A percentile compares a stretch with the other conserved stretches of the same genome.
Evolutionary conservation across 2,888 invertebrate genomes (phyloP).

Genomic region (Petrophora chlorosata): DNA sequence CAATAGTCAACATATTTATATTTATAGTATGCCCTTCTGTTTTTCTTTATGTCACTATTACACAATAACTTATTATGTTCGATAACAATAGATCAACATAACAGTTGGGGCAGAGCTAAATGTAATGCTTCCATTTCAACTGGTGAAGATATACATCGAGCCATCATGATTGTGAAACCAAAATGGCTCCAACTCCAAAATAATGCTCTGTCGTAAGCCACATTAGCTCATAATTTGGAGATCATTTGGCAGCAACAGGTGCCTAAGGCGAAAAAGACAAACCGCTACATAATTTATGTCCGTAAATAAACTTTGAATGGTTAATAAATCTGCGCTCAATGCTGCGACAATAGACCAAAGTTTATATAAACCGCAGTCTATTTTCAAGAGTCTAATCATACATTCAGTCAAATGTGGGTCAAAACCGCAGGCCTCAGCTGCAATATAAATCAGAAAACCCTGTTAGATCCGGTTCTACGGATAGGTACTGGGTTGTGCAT

Average conservation of each 20-base stretch:
- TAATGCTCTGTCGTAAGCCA: conserved; percentile 12
- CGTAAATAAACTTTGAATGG: neutral
- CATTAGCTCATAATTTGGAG: conserved; percentile 3
- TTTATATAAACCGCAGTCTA: conserved; percentile 10
- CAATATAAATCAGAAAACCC: conserved; percentile 22
- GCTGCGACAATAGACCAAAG: conserved; percentile 8
- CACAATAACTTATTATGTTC: conserved; percentile 1
- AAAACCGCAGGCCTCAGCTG: conserved; percentile 29
- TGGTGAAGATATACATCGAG: conserved; percentile 7
- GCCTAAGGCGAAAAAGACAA: neutral
- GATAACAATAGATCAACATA: conserved; percentile 4
- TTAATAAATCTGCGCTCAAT: conserved; percentile 4
- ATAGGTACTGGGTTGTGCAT: conserved; percentile 12
- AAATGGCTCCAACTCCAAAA: conserved; percentile 3
- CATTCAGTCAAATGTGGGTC: conserved; percentile 32
- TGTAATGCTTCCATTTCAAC: neutral
- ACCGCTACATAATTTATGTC: neutral
- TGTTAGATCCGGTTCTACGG: conserved; percentile 22
- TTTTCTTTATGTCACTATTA: conserved; percentile 8
- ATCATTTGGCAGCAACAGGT: conserved; percentile 21
- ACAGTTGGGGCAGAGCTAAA: neutral
- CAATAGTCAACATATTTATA: too few species aligned
- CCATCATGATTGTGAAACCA: conserved; percentile 12
- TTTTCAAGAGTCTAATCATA: conserved; percentile 30
- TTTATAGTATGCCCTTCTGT: conserved; percentile 7